These are phyloP conservation scores for Solen grandis DNA, from an alignment of 1,140 invertebrate species.

Conservation along the genomic window DNA sequence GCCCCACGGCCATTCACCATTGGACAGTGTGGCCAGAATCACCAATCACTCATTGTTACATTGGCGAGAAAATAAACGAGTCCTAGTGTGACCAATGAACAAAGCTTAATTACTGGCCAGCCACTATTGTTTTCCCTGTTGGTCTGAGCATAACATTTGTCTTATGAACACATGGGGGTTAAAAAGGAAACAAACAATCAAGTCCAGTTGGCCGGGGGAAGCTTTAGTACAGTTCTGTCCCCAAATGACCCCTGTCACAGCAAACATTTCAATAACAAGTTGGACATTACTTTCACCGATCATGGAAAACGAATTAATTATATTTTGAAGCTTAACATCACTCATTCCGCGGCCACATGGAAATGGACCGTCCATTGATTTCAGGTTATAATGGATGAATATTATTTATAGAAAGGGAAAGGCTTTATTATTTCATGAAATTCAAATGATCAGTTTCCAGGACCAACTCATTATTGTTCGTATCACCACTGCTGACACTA, in stretches of 20 bases:
- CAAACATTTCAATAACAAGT: slow-evolving; percentile 31
- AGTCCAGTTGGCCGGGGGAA: background rate
- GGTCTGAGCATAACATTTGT: no score
- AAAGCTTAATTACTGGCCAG: background rate
- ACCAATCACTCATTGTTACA: no score
- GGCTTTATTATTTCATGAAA: slow-evolving; percentile 54
- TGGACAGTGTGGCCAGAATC: no score
- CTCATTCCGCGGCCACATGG: background rate
- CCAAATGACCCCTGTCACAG: slow-evolving; percentile 5
- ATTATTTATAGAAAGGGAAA: slow-evolving; percentile 46
- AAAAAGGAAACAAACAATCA: no score
- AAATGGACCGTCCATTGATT: slow-evolving; percentile 15
- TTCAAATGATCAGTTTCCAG: slow-evolving; percentile 29
- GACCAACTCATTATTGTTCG: background rate
- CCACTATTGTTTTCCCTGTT: no score
- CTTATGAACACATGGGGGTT: no score
- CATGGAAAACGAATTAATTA: slow-evolving; percentile 49
- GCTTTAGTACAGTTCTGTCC: background rate
- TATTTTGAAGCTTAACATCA: background rate
- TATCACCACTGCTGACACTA: slow-evolving; percentile 4
- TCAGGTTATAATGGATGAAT: slow-evolving; percentile 28
- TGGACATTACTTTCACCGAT: slow-evolving; percentile 32
- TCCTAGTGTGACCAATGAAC: no score
- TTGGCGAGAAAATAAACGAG: no score
- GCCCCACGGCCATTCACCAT: no score